Conservation (phyloP, 2,113 vertebrate species). For the Nannobrachium achirus region DNA sequence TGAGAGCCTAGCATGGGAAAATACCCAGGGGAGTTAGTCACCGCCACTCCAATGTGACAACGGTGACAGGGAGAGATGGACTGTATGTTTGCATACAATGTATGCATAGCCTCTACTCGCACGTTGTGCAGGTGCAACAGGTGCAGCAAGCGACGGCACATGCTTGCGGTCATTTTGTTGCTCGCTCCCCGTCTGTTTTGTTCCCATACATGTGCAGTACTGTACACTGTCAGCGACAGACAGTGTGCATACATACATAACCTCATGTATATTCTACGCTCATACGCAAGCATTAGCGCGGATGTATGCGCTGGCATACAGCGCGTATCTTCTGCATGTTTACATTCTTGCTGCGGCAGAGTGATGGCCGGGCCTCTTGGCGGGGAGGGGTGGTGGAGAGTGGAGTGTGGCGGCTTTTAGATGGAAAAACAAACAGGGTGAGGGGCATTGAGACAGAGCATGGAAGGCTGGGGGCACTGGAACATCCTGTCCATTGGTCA, state of each 20-base stretch:
- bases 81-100: background rate
- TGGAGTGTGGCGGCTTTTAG: background rate
- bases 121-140: background rate
- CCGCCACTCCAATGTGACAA: background rate
- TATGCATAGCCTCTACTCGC: too few species aligned
- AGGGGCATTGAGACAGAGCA: background rate
- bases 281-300: too few species aligned
- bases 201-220: background rate
- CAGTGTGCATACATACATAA: background rate
- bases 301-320: constrained; percentile 6
- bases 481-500: background rate
- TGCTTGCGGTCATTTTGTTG: too few species aligned
- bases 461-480: background rate
- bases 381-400: background rate
- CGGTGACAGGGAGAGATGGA: background rate
- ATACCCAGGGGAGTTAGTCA: constrained; percentile 10
- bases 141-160: background rate
- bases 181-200: background rate
- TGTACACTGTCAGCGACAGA: background rate
- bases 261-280: too few species aligned
- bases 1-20: constrained; percentile 7
- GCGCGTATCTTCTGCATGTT: background rate
- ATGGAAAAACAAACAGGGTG: constrained; percentile 1
- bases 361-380: background rate
- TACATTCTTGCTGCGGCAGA: background rate